Evolutionary conservation across 2,888 invertebrate genomes (phyloP).

Genomic region (Pandemis heparana): DNA sequence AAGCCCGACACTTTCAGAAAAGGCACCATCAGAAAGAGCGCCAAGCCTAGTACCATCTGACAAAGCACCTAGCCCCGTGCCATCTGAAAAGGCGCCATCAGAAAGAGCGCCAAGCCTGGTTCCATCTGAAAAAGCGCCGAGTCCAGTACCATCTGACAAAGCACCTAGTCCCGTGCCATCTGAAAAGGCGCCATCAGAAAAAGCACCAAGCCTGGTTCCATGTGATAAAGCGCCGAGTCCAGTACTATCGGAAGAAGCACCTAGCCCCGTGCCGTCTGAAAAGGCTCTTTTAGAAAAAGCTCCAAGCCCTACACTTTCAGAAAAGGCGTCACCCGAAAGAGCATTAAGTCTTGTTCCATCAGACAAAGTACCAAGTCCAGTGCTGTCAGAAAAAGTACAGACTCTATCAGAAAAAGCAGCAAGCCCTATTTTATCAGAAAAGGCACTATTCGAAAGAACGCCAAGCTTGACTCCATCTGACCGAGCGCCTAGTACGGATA

Average conservation of each 20-base stretch:
- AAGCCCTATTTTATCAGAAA: neutral
- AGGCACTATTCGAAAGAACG: slow-evolving; percentile 28
- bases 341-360: slow-evolving; percentile 1
- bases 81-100: slow-evolving; percentile 21
- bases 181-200: slow-evolving; percentile 2
- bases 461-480: neutral
- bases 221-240: neutral
- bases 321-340: slow-evolving; percentile 24
- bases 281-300: slow-evolving; percentile 21
- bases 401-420: neutral
- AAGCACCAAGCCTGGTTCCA: slow-evolving; percentile 13
- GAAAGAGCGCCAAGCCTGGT: slow-evolving; percentile 25
- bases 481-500: neutral
- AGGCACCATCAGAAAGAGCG: slow-evolving; percentile 17
- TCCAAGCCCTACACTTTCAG: slow-evolving; percentile 24
- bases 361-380: slow-evolving; percentile 33
- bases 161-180: slow-evolving; percentile 5
- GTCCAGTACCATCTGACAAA: slow-evolving; percentile 15
- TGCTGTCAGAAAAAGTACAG: slow-evolving; percentile 17
- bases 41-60: neutral
- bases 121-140: slow-evolving; percentile 18
- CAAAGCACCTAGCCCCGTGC: slow-evolving; percentile 37
- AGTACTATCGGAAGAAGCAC: neutral
- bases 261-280: slow-evolving; percentile 25
- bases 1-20: neutral